Conservation (phyloP, 2,888 invertebrate genomes). For the Brenthis hecate region DNA sequence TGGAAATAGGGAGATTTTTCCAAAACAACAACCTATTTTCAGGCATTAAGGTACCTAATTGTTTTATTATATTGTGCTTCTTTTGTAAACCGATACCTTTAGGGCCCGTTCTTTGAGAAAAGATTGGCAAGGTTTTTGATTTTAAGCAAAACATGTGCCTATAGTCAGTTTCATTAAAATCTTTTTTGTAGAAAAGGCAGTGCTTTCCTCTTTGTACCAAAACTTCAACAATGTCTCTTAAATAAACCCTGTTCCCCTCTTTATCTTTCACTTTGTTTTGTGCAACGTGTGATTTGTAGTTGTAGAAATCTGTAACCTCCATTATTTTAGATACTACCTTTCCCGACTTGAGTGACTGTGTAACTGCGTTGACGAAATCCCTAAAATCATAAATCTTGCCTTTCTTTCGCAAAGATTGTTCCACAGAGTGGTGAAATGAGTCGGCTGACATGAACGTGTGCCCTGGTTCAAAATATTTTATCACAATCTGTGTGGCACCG, state of each 20-base stretch:
- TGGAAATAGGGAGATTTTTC: slow-evolving; percentile 28
- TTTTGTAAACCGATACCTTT: too few species aligned
- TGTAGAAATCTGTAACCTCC: slow-evolving; percentile 19
- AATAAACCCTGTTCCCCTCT: background rate
- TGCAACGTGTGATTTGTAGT: background rate
- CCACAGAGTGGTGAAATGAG: slow-evolving; percentile 24
- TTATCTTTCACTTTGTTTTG: slow-evolving; percentile 29
- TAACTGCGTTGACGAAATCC: slow-evolving; percentile 16
- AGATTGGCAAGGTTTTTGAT: too few species aligned
- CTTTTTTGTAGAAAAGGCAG: too few species aligned
- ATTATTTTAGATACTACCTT: slow-evolving; percentile 18
- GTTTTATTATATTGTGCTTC: slow-evolving; percentile 13
- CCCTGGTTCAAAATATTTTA: slow-evolving; percentile 21
- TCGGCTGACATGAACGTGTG: slow-evolving; percentile 26
- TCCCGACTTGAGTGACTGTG: slow-evolving; percentile 2
- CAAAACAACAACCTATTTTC: slow-evolving; percentile 33
- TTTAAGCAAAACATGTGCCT: too few species aligned
- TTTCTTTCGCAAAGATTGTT: slow-evolving; percentile 20
- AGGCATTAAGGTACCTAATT: slow-evolving; percentile 28
- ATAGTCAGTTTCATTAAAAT: too few species aligned
- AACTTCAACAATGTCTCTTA: too few species aligned
- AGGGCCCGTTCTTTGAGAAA: too few species aligned
- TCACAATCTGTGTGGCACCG: slow-evolving; percentile 5
- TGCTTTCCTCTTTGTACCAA: too few species aligned
- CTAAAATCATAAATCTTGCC: slow-evolving; percentile 19